Evolutionary conservation across 2,113 vertebrate species (phyloP).

Genomic region (Albula glossodonta): DNA sequence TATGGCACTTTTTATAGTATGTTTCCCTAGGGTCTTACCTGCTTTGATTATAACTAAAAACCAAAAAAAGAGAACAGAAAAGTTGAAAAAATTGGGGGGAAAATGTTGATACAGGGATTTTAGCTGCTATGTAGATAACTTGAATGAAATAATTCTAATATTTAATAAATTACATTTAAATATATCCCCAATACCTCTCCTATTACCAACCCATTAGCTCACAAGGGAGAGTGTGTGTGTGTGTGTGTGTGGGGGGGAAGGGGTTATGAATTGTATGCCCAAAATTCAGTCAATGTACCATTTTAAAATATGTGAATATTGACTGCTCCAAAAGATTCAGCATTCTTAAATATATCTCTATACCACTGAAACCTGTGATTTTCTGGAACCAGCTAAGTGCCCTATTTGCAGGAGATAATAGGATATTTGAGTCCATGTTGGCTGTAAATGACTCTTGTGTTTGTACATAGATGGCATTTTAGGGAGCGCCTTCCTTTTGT

Average conservation of each 20-base stretch:
- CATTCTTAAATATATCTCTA: background rate
- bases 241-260: background rate
- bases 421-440: background rate
- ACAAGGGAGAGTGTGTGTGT: background rate
- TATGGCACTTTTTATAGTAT: conserved; percentile 73
- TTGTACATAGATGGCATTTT: background rate
- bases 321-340: background rate
- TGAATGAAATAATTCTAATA: background rate
- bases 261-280: background rate
- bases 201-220: background rate
- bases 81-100: background rate
- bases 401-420: background rate
- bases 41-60: conserved; percentile 16
- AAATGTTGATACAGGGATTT: background rate
- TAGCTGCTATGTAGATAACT: conserved; percentile 17
- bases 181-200: background rate
- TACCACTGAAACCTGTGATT: background rate
- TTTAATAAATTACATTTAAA: background rate
- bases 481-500: background rate
- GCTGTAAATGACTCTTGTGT: background rate
- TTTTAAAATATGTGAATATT: background rate
- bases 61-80: conserved; percentile 12
- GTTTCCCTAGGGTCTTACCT: conserved; percentile 59
- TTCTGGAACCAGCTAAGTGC: background rate
- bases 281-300: background rate